phyloP scores from a whole-genome alignment of 2,113 vertebrate genomes.

The Phoenicopterus ruber region DNA sequence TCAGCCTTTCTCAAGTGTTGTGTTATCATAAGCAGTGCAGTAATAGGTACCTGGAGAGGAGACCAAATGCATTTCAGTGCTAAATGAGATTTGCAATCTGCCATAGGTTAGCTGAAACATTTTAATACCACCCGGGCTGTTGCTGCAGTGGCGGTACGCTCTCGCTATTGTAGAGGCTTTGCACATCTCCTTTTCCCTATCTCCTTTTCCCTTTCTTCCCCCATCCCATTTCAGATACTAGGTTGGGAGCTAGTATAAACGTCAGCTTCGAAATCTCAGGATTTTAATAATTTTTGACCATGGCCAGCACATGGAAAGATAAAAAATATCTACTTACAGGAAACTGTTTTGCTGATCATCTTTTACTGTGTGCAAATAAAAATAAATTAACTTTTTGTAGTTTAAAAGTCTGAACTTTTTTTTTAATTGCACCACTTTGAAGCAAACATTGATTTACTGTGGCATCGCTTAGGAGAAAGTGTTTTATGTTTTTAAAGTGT shows the following conservation, averaged over 20 bases:
- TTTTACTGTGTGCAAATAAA: not conserved
- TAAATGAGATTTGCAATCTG: not conserved
- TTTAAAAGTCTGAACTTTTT: not conserved
- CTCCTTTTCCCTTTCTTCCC: not conserved
- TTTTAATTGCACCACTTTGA: not conserved
- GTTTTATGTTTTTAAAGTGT: not conserved
- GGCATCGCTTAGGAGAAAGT: not conserved
- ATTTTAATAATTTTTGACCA: not conserved
- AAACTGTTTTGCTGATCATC: not conserved
- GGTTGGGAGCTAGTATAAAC: not conserved
- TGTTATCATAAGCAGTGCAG: not conserved
- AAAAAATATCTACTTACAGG: not conserved
- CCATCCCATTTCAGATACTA: not conserved
- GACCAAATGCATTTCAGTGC: not conserved
- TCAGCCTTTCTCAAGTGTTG: not conserved
- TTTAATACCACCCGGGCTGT: not conserved
- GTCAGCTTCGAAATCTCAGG: not conserved
- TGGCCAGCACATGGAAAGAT: not conserved
- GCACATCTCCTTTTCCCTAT: not conserved
- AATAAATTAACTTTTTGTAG: not conserved
- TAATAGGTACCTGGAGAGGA: not conserved
- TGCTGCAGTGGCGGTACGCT: not conserved
- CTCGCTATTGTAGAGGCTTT: not conserved
- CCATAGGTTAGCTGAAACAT: not conserved
- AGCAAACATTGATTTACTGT: rapidly evolving